Conservation (phyloP, 2,888 invertebrate species). For the Caenorhabditis auriculariae region DNA sequence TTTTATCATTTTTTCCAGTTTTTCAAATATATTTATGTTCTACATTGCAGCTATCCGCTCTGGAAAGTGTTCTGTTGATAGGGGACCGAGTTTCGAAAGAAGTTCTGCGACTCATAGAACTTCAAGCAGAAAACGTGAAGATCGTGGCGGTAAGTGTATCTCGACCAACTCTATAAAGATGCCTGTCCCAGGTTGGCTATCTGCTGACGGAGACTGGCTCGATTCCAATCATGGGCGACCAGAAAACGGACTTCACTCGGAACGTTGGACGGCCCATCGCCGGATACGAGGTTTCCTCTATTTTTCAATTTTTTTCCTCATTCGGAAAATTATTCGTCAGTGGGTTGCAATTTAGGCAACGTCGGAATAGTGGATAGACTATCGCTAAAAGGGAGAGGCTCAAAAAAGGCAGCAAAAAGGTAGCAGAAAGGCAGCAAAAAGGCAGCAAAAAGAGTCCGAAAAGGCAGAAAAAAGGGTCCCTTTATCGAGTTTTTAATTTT, state of each 20-base stretch:
- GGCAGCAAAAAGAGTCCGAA: background rate
- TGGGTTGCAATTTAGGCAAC: constrained; percentile 28
- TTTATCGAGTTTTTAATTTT: too few species aligned
- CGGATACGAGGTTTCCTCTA: constrained; percentile 42
- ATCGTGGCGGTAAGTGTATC: constrained; percentile 45
- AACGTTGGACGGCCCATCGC: constrained; percentile 50
- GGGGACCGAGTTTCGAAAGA: constrained; percentile 56
- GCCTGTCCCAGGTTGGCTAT: constrained; percentile 48
- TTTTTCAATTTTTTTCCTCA: background rate
- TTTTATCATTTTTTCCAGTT: too few species aligned
- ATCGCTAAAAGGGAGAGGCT: too few species aligned
- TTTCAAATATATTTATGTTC: too few species aligned
- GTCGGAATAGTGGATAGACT: constrained; percentile 21
- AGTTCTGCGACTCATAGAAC: constrained; percentile 47
- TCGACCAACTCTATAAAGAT: background rate
- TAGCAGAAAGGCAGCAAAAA: too few species aligned
- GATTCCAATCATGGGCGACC: constrained; percentile 57
- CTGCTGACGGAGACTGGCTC: constrained; percentile 57
- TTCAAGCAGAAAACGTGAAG: constrained; percentile 53
- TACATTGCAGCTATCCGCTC: constrained; percentile 33
- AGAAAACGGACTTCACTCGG: constrained; percentile 55
- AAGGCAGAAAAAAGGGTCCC: background rate
- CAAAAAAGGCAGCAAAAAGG: too few species aligned
- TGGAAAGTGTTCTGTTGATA: constrained; percentile 52
- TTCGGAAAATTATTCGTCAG: background rate